Evolutionary conservation across 2,888 invertebrate genomes (phyloP).

Genomic region (Rugalucina vietnamica): DNA sequence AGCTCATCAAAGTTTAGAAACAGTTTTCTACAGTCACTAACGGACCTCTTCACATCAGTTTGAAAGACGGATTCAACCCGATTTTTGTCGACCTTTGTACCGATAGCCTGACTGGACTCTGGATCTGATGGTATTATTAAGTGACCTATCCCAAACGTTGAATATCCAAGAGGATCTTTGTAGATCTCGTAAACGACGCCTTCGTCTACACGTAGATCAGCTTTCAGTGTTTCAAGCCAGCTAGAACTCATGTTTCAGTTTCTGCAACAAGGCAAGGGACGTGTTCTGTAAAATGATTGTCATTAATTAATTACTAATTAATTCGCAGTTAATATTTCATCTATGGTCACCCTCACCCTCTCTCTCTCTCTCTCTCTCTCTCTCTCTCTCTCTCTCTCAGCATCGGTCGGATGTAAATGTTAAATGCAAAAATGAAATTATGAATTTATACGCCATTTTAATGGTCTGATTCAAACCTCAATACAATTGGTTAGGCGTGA

Average conservation of each 20-base stretch:
- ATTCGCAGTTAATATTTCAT: too few relatives aligned
- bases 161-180: constrained; percentile 9
- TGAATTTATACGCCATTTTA: too few relatives aligned
- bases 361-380: background rate
- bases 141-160: constrained; percentile 32
- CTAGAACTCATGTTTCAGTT: background rate
- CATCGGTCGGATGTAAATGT: too few relatives aligned
- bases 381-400: background rate
- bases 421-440: too few relatives aligned
- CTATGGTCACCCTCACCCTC: background rate
- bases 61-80: constrained; percentile 18
- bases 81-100: background rate
- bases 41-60: background rate
- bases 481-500: too few relatives aligned
- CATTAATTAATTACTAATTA: too few relatives aligned
- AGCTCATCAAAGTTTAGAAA: background rate
- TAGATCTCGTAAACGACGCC: constrained; percentile 26
- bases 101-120: constrained; percentile 3
- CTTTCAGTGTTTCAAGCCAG: background rate
- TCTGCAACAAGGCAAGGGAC: background rate
- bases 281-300: too few relatives aligned
- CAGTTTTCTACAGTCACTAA: background rate
- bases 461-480: too few relatives aligned
- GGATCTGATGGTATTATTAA: constrained; percentile 21
- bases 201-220: constrained; percentile 30